phyloP scores from a whole-genome alignment of 30 jellyfish, hydroid and myxozoan species.

The Aurelia coerulea region DNA sequence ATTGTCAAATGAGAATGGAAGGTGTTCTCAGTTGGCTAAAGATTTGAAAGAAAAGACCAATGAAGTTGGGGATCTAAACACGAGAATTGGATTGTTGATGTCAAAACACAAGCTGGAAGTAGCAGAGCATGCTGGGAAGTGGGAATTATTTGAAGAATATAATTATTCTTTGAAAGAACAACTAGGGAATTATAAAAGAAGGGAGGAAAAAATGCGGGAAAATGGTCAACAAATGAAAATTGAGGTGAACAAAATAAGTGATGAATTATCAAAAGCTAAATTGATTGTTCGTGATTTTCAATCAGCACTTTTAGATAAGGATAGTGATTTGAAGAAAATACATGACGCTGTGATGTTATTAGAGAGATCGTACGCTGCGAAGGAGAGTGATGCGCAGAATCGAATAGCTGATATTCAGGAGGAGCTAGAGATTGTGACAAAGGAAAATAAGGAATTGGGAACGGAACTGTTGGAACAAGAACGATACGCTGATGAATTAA shows the following conservation, averaged over 20 bases:
- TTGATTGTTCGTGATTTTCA: slow-evolving; percentile 50
- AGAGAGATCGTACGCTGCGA: slow-evolving; percentile 54
- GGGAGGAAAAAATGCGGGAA: slow-evolving; percentile 24
- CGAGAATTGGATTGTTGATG: slow-evolving; percentile 7
- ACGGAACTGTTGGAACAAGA: slow-evolving; percentile 19
- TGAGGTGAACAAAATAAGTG: slow-evolving; percentile 22
- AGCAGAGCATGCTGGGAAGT: slow-evolving; percentile 21
- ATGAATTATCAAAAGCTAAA: slow-evolving; percentile 43
- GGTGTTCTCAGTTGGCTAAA: background rate
- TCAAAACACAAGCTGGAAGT: slow-evolving; percentile 35
- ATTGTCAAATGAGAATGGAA: background rate
- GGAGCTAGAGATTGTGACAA: slow-evolving; percentile 35
- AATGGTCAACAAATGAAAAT: slow-evolving; percentile 42
- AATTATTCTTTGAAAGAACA: slow-evolving; percentile 38
- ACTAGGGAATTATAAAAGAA: slow-evolving; percentile 8
- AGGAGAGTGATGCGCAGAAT: slow-evolving; percentile 44
- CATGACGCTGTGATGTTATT: slow-evolving; percentile 62
- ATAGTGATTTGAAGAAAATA: slow-evolving; percentile 58
- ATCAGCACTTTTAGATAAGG: slow-evolving; percentile 46
- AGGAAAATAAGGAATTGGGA: slow-evolving; percentile 3
- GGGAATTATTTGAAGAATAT: slow-evolving; percentile 47
- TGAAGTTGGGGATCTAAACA: slow-evolving; percentile 1
- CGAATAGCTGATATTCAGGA: background rate
- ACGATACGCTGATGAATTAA: slow-evolving; percentile 18
- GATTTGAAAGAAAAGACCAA: background rate